A percentile compares a stretch with the other conserved stretches of the same genome.
These are phyloP conservation scores for Eustalomyia histrio DNA, from an alignment of 2,888 invertebrate species.

Conservation along the genomic window DNA sequence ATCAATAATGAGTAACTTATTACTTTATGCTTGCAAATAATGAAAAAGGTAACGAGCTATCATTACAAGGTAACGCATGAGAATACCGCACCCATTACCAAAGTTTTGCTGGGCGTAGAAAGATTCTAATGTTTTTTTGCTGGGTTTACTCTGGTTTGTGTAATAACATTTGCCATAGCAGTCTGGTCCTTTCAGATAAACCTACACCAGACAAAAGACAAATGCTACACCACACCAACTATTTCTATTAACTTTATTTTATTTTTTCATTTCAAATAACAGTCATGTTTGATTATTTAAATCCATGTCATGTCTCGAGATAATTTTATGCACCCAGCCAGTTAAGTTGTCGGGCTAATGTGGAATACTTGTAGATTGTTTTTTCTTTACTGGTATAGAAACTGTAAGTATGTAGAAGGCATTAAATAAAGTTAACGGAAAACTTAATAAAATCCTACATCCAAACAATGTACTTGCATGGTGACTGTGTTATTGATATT, in stretches of 20 bases:
- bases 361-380: constrained; percentile 17
- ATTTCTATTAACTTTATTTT: constrained; percentile 56
- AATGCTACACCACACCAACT: no score
- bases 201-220: no score
- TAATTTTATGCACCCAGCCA: constrained; percentile 75
- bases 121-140: no score
- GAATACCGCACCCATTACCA: no score
- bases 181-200: no score
- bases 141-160: no score
- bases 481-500: constrained; percentile 7
- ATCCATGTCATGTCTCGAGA: constrained; percentile 78
- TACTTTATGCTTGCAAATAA: no score
- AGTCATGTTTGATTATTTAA: constrained; percentile 78
- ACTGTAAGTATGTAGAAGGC: background rate
- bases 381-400: background rate
- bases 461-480: background rate
- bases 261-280: constrained; percentile 11
- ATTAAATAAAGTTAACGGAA: background rate
- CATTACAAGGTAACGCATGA: no score
- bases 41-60: no score
- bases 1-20: no score
- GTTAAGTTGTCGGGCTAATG: constrained; percentile 23
- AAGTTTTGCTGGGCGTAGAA: no score
- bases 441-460: background rate
- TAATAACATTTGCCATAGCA: no score